phyloP scores from a whole-genome alignment of 2,797 vertebrate species.

The Melanitta fusca region DNA sequence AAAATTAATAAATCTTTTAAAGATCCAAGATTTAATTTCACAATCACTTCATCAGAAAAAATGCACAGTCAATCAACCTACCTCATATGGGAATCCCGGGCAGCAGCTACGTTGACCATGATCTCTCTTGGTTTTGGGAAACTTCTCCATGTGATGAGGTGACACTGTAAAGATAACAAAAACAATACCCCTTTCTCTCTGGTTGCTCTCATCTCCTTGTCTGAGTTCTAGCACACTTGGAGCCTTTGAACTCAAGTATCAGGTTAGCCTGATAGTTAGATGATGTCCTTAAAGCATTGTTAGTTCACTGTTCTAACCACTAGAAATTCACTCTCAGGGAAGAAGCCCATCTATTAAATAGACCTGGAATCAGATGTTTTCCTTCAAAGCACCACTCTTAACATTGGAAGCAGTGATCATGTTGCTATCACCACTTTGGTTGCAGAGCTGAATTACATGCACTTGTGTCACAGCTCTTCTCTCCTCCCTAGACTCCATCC shows the following conservation, averaged over 20 bases:
- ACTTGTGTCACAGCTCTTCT: not conserved
- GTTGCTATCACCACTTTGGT: accelerated
- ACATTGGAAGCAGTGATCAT: not conserved
- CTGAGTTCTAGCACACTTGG: not conserved
- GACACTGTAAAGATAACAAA: not conserved
- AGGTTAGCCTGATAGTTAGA: not conserved
- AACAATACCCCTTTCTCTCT: not conserved
- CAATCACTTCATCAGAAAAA: not conserved
- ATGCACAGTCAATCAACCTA: not conserved
- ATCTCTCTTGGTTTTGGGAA: not conserved
- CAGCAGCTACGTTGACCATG: not conserved
- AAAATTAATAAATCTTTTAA: not conserved
- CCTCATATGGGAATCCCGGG: not conserved
- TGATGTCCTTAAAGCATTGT: not conserved
- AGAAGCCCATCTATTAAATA: not conserved
- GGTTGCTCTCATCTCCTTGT: not conserved
- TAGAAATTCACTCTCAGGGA: not conserved
- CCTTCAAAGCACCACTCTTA: not conserved
- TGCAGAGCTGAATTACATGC: not conserved
- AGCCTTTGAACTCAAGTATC: not conserved
- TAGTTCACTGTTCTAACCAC: not conserved
- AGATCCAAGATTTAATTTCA: not conserved
- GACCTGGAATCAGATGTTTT: not conserved
- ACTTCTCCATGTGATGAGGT: not conserved
- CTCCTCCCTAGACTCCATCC: not conserved